These are phyloP conservation scores for Hycleus cichorii DNA, from an alignment of 1,140 invertebrate genomes.

Conservation along the genomic window DNA sequence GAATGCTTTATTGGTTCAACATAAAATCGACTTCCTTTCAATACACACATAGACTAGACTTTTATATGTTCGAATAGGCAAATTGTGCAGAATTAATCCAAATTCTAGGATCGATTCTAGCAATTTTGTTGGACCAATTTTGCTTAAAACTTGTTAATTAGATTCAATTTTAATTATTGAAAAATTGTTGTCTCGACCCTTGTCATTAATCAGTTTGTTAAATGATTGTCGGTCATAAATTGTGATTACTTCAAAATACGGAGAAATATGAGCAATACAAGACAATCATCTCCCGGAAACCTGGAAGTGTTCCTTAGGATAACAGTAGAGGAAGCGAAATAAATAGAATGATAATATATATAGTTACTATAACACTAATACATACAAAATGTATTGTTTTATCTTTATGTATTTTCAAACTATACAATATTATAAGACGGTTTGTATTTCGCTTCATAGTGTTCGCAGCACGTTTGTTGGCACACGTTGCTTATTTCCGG, in stretches of 20 bases:
- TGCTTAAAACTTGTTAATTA: background rate
- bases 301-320: background rate
- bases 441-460: background rate
- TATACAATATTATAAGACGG: constrained; percentile 2
- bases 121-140: too few species aligned
- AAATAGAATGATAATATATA: constrained; percentile 27
- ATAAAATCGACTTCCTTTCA: too few species aligned
- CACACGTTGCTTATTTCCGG: constrained; percentile 31
- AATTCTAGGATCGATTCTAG: too few species aligned
- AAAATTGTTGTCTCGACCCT: too few species aligned
- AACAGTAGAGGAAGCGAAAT: constrained; percentile 23
- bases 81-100: too few species aligned
- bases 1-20: too few species aligned
- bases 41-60: too few species aligned
- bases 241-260: background rate
- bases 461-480: constrained; percentile 21
- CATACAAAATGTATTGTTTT: constrained; percentile 19
- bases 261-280: background rate
- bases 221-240: too few species aligned
- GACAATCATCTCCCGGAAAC: constrained; percentile 4
- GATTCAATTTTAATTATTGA: background rate
- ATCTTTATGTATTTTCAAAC: constrained; percentile 34
- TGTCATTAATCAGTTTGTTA: too few species aligned
- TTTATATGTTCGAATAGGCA: too few species aligned
- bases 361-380: too few species aligned